Evolutionary conservation across 2,888 invertebrate genomes (phyloP), one percentile per base, ranked within the genome.

Genomic region (Leptinotarsa peninsularis): DNA sequence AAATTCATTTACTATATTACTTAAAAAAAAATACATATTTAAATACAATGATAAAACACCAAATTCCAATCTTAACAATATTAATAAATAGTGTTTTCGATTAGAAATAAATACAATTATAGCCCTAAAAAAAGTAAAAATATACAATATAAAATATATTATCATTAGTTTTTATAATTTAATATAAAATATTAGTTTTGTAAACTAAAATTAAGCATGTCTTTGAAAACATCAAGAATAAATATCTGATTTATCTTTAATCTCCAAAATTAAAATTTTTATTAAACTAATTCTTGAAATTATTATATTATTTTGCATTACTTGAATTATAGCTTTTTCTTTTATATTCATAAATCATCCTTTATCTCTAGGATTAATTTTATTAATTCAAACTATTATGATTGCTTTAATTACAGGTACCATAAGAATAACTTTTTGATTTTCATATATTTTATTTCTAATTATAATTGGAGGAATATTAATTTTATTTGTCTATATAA

Each of bases 191-290:
- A 69, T 69, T 69, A 56, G 56, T 92, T 90, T 92, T 92, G 91
- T 93, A 92, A 92, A 91, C 83, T 91, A 92, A 91, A 90, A 89
- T 88, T 91, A 91, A 90, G 88, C 87, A 71, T 73, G 84, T 87
- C 87, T 91, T 91, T 91, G 90, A 90, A 91, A 91, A 90, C 89
- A 90, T 91, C 90, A 91, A 90, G 89, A 89, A 90, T 90, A 90
- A 90, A 88, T 43, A 87, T 82, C 84, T 73, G 10, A 88, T 89
- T 89, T 90, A 89, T 91, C 90, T 85, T 91, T 91, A 92, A 92
- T 91, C 90, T 90, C 91, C 91, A 92, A 92, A 92, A 92, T 91
- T 92, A 92, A 91, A 89, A 91, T 92, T 92, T 92, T 88, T 80
- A 83, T 88, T 90, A 92, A 92, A 92, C 91, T 92, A 92, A 88